Evolutionary conservation across 2,797 vertebrate genomes (phyloP), one percentile per base, ranked within the genome.

Genomic region (Masticophis lateralis): DNA sequence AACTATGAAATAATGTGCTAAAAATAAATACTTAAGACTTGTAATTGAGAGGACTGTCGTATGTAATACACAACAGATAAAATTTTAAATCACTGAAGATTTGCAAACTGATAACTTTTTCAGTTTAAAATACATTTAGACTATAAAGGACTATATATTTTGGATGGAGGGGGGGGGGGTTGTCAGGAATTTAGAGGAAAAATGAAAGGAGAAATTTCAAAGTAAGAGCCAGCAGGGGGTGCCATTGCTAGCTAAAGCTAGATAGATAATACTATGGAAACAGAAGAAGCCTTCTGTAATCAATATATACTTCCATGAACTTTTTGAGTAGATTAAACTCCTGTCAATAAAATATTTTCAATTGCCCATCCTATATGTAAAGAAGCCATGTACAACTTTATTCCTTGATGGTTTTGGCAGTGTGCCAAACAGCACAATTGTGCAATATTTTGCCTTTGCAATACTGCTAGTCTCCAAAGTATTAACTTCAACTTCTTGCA

Each of bases 171-270:
- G 3, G 1, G 18, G 8, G 3, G 37, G 20, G 2, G 3, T 27
- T 3, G 18, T 43, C 37, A 79, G 32, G 53, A 63, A 83, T 94
- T 92, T 92, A 92, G 95, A 95, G 22, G 89, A 28, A 61, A 93
- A 69, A 93, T 55, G 47, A 86, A 90, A 69, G 86, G 57, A 92
- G 25, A 91, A 94, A 79, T 3, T 95, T 95, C 94, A 83, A 94
- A 93, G 25, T 74, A 51, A 93, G 25, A 86, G 93, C 96, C 95
- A 96, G 96, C 94, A 97, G 97, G 96, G 96, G 96, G 95, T 95
- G 96, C 94, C 90, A 95, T 95, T 95, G 94, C 95, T 91, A 96
- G 92, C 95, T 95, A 92, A 96, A 93, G 93, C 61, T 93, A 90
- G 91, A 60, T 86, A 91, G 20, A 93, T 95, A 0, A 1, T 90